A percentile compares a stretch with the other conserved stretches of the same genome.
Conservation (phyloP, 2,888 invertebrate genomes). For the Hartigia nigra region DNA sequence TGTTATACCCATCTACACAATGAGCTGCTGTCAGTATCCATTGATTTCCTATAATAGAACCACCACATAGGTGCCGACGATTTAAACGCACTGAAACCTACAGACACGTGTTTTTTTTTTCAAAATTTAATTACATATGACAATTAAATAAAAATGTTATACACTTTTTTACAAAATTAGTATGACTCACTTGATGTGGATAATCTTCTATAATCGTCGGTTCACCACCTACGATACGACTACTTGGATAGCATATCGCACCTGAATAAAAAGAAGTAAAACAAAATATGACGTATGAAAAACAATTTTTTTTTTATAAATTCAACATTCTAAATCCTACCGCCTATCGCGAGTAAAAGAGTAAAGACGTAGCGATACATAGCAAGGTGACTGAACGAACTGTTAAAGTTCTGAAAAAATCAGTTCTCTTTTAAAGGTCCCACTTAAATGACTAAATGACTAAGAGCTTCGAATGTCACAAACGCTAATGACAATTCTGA, state of each 20-base stretch:
- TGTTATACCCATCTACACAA: conserved; percentile 44
- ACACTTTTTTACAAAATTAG: neutral
- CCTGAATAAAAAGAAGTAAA: neutral
- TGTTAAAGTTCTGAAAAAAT: conserved; percentile 28
- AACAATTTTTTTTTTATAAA: neutral
- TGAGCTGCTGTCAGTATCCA: conserved; percentile 59
- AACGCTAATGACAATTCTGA: neutral
- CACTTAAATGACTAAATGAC: conserved; percentile 20
- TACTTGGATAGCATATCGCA: neutral
- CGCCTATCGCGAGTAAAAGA: conserved; percentile 22
- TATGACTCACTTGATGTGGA: conserved; percentile 57
- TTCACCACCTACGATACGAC: conserved; percentile 60
- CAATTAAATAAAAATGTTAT: neutral
- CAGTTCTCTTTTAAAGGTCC: conserved; percentile 37
- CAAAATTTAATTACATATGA: conserved; percentile 11
- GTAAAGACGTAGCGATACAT: conserved; percentile 32
- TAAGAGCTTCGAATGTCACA: neutral
- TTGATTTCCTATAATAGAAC: conserved; percentile 50
- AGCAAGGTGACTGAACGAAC: conserved; percentile 27
- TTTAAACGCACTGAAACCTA: conserved; percentile 52
- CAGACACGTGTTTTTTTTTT: conserved; percentile 5
- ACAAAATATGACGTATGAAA: neutral
- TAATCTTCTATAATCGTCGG: conserved; percentile 51
- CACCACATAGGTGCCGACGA: conserved; percentile 53
- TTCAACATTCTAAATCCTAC: conserved; percentile 14